These are phyloP conservation scores for Xylota sylvarum DNA, from an alignment of 2,888 invertebrate genomes.

Conservation along the genomic window DNA sequence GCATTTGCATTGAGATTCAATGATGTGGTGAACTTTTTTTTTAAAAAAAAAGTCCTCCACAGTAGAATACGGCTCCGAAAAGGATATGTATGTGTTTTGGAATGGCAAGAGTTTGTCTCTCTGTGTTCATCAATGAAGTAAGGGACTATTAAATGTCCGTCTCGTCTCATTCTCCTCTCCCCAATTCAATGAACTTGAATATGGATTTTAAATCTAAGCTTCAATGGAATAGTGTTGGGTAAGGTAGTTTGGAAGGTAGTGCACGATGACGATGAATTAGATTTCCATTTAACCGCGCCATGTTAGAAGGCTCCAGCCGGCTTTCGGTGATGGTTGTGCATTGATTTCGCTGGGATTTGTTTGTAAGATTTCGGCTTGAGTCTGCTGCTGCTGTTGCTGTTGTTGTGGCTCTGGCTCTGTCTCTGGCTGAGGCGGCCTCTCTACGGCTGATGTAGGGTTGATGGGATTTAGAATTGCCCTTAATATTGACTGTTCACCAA, in stretches of 20 bases:
- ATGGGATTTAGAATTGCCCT: conserved; percentile 39
- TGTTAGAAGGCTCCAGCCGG: conserved; percentile 82
- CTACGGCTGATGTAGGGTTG: background rate
- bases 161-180: background rate
- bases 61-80: background rate
- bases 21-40: conserved; percentile 3
- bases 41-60: background rate
- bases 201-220: conserved; percentile 37
- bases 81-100: background rate
- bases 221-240: conserved; percentile 19
- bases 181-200: conserved; percentile 27
- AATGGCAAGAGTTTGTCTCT: background rate
- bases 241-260: conserved; percentile 3
- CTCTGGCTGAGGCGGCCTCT: conserved; percentile 19
- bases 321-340: conserved; percentile 77
- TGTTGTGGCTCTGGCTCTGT: conserved; percentile 80
- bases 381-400: conserved; percentile 65
- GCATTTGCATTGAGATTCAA: conserved; percentile 34
- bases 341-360: conserved; percentile 46
- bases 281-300: conserved; percentile 81
- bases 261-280: conserved; percentile 27
- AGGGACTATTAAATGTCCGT: conserved; percentile 27
- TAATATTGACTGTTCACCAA: conserved; percentile 56
- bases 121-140: conserved; percentile 10
- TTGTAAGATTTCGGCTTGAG: conserved; percentile 34